phyloP scores from a whole-genome alignment of 2,797 vertebrate genomes.

The Eutrigla gurnardus region DNA sequence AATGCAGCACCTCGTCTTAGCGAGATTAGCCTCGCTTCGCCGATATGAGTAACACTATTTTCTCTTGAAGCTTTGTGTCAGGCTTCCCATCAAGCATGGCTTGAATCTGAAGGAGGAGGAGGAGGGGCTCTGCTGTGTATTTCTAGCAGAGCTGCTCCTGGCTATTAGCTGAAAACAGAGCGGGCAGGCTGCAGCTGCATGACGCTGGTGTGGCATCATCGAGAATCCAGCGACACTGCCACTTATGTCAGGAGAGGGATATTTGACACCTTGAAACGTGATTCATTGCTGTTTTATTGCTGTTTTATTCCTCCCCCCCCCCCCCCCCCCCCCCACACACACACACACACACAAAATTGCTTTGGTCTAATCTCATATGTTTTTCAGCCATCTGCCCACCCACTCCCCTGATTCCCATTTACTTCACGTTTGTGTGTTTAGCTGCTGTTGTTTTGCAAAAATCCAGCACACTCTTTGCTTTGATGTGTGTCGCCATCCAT shows the following conservation, averaged over 20 bases:
- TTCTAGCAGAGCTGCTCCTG: conserved; percentile 37
- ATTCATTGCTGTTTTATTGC: neutral
- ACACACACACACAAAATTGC: neutral
- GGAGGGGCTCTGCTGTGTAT: conserved; percentile 9
- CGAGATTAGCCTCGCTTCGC: conserved; percentile 32
- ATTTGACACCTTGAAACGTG: conserved; percentile 1
- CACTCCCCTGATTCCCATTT: conserved; percentile 40
- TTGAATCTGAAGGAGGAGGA: conserved; percentile 14
- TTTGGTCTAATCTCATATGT: conserved; percentile 43
- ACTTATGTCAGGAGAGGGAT: neutral
- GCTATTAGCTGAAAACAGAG: conserved; percentile 43
- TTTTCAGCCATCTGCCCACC: conserved; percentile 53
- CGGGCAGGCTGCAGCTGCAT: conserved; percentile 34
- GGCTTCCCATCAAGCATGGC: conserved; percentile 30
- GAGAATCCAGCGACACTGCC: conserved; percentile 28
- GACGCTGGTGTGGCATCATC: conserved; percentile 35
- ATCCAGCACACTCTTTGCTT: conserved; percentile 60
- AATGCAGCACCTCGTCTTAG: conserved; percentile 39
- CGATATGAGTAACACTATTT: conserved; percentile 13
- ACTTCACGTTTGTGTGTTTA: conserved; percentile 48
- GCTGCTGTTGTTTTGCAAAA: conserved; percentile 57
- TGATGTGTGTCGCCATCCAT: conserved; percentile 52
- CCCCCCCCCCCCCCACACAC: too few species aligned
- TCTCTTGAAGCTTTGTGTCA: conserved; percentile 41
- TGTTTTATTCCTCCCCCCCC: neutral